Evolutionary conservation across 1,140 invertebrate genomes (phyloP).

Genomic region (Tetraneura akinire): DNA sequence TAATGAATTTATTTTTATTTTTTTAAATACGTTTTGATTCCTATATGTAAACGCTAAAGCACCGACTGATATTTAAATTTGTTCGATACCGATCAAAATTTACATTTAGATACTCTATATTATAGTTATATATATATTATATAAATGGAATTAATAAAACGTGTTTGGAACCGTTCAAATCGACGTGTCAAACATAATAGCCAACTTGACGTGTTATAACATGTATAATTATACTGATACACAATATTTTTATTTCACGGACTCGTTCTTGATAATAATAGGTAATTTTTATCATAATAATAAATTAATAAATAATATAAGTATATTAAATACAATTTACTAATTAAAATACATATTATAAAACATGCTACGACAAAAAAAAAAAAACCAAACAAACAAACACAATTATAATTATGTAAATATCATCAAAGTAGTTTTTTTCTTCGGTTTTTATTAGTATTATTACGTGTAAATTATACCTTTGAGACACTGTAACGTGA

Average conservation of each 20-base stretch:
- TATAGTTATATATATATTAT: background rate
- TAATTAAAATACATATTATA: slow-evolving; percentile 6
- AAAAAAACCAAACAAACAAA: too few relatives aligned
- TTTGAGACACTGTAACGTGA: slow-evolving; percentile 48
- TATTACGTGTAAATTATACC: slow-evolving; percentile 50
- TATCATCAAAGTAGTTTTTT: slow-evolving; percentile 4
- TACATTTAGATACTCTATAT: too few relatives aligned
- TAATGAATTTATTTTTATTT: slow-evolving; percentile 11
- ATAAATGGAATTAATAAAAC: background rate
- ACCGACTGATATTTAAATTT: slow-evolving; percentile 21
- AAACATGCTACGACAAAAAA: background rate
- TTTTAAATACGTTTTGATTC: background rate
- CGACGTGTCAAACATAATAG: slow-evolving; percentile 20
- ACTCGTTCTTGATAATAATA: background rate
- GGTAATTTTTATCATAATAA: too few relatives aligned
- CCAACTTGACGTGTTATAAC: too few relatives aligned
- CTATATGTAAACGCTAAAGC: slow-evolving; percentile 42
- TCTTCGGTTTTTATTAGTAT: slow-evolving; percentile 6
- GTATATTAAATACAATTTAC: too few relatives aligned
- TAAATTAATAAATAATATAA: too few relatives aligned
- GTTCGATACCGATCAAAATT: background rate
- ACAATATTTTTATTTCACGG: background rate
- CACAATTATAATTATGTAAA: slow-evolving; percentile 8
- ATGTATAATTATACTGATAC: background rate
- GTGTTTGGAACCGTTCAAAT: background rate